These are phyloP conservation scores for Stomorhina lunata DNA, from an alignment of 2,888 invertebrate species.

Conservation along the genomic window DNA sequence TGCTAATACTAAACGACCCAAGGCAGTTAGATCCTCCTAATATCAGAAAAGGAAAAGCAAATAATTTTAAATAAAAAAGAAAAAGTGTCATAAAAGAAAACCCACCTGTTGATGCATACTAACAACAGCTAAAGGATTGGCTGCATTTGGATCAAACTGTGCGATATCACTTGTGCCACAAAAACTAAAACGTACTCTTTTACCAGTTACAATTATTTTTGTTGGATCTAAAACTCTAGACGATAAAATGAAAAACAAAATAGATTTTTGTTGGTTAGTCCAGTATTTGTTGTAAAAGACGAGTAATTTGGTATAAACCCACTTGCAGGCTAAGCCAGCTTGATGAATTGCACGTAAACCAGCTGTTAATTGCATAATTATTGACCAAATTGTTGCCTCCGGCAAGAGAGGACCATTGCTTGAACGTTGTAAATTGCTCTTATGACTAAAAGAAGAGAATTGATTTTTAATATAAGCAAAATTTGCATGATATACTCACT, in stretches of 20 bases:
- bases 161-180: conserved; percentile 90
- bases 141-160: conserved; percentile 85
- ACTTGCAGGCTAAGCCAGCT: conserved; percentile 84
- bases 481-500: conserved; percentile 1
- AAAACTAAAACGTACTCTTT: conserved; percentile 90
- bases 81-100: neutral
- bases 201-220: conserved; percentile 91
- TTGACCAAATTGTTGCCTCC: conserved; percentile 96
- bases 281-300: neutral
- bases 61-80: neutral
- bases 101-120: conserved; percentile 85
- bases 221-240: conserved; percentile 92
- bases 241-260: conserved; percentile 39
- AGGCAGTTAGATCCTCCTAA: conserved; percentile 91
- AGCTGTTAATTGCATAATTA: conserved; percentile 96
- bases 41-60: neutral
- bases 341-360: conserved; percentile 95
- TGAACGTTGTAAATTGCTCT: conserved; percentile 79
- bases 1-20: conserved; percentile 94
- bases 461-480: neutral
- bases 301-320: conserved; percentile 48
- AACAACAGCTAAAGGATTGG: conserved; percentile 84
- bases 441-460: conserved; percentile 74
- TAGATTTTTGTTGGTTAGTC: too few relatives aligned
- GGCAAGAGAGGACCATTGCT: conserved; percentile 89